A percentile compares a stretch with the other conserved stretches of the same genome.
phyloP scores from a whole-genome alignment of 2,888 invertebrate species.

The Marasmarcha lunaedactyla region DNA sequence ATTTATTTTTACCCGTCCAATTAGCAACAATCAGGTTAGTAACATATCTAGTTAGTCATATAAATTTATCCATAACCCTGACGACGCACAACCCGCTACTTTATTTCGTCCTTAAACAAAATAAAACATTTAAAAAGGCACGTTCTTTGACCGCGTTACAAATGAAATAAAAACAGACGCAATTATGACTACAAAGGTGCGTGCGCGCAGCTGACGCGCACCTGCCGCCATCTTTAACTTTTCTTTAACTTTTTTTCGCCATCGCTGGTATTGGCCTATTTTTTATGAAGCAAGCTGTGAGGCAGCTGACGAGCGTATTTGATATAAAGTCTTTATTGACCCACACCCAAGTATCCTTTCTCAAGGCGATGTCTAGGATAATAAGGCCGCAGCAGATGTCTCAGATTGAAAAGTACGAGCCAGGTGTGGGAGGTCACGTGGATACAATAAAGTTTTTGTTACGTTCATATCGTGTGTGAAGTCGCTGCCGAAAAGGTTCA shows the following conservation, averaged over 20 bases:
- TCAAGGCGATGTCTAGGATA: constrained; percentile 43
- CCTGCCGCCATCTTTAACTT: constrained; percentile 65
- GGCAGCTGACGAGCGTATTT: constrained; percentile 54
- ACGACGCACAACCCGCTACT: too few relatives aligned
- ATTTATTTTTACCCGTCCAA: too few relatives aligned
- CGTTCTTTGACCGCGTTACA: constrained; percentile 27
- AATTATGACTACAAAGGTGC: constrained; percentile 64
- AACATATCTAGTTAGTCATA: too few relatives aligned
- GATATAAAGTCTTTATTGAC: constrained; percentile 34
- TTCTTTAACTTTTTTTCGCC: constrained; percentile 61
- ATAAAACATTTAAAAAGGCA: constrained; percentile 18
- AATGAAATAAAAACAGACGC: constrained; percentile 44
- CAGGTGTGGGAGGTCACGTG: constrained; percentile 51
- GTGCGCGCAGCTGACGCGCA: constrained; percentile 62
- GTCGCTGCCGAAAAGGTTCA: background rate
- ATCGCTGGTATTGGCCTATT: constrained; percentile 67
- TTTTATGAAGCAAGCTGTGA: constrained; percentile 65
- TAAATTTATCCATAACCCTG: too few relatives aligned
- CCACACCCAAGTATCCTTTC: constrained; percentile 23
- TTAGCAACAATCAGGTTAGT: too few relatives aligned
- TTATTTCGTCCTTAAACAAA: constrained; percentile 8
- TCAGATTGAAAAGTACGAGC: constrained; percentile 36
- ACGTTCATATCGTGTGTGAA: constrained; percentile 18
- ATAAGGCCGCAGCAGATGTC: constrained; percentile 36
- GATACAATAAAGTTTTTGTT: constrained; percentile 23